Evolutionary conservation across 1,140 invertebrate genomes (phyloP).

Genomic region (Oryctes rhinoceros): DNA sequence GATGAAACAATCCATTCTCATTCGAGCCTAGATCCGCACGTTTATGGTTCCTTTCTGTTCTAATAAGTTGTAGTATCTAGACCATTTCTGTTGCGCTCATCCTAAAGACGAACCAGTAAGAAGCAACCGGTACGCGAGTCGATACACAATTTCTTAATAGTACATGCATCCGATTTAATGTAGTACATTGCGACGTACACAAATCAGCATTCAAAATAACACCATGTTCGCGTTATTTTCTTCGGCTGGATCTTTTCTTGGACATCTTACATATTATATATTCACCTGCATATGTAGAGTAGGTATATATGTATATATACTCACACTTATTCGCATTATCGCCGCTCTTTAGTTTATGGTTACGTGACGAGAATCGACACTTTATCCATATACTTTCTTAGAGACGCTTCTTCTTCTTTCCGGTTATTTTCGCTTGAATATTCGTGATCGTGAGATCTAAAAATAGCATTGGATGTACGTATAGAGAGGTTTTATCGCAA

Average conservation of each 20-base stretch:
- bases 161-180: background rate
- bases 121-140: no score
- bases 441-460: conserved; percentile 18
- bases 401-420: background rate
- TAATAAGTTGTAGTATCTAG: no score
- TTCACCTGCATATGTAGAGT: no score
- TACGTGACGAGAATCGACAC: background rate
- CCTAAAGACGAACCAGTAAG: no score
- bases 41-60: no score
- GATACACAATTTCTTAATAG: no score
- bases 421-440: conserved; percentile 23
- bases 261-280: background rate
- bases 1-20: no score
- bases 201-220: background rate
- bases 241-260: background rate
- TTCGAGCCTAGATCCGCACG: no score
- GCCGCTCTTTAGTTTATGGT: background rate
- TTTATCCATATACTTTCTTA: background rate
- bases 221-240: background rate
- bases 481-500: background rate
- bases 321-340: background rate
- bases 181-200: conserved; percentile 6
- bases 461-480: background rate
- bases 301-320: background rate
- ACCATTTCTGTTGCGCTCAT: no score